Conservation (phyloP, 2,113 vertebrate genomes). For the Leptodactylus fuscus region DNA sequence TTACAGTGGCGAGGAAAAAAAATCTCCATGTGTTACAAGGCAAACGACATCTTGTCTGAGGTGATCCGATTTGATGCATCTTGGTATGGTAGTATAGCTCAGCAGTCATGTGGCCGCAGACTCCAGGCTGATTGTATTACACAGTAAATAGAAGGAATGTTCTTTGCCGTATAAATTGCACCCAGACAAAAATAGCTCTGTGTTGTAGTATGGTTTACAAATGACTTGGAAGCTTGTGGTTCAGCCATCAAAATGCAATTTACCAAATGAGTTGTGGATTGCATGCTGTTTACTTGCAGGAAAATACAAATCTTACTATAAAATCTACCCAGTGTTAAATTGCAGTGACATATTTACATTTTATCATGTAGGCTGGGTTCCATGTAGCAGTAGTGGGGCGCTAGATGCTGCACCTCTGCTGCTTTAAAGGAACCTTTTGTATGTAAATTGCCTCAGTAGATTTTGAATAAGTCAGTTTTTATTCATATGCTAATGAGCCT, state of each 20-base stretch:
- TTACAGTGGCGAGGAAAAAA: background rate
- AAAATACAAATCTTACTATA: background rate
- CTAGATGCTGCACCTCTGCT: too few relatives aligned
- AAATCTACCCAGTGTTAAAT: background rate
- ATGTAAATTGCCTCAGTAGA: too few relatives aligned
- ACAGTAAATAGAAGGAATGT: conserved; percentile 45
- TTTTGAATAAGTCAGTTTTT: too few relatives aligned
- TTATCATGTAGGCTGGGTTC: background rate
- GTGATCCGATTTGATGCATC: background rate
- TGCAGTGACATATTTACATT: background rate
- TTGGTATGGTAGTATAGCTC: conserved; percentile 28
- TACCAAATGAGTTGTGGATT: background rate
- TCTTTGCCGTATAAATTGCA: background rate
- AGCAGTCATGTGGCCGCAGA: background rate
- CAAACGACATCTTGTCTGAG: background rate
- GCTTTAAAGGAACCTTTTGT: too few relatives aligned
- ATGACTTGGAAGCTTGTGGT: background rate
- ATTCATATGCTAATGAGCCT: too few relatives aligned
- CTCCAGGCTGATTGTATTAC: background rate
- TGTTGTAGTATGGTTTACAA: conserved; percentile 1
- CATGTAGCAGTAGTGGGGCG: too few relatives aligned
- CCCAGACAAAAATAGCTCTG: conserved; percentile 27
- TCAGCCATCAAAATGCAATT: background rate
- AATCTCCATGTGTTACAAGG: background rate
- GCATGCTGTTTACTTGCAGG: background rate